Base-by-base conservation (phyloP, 2,797 vertebrate genomes). In the Anguilla marmorata region DNA sequence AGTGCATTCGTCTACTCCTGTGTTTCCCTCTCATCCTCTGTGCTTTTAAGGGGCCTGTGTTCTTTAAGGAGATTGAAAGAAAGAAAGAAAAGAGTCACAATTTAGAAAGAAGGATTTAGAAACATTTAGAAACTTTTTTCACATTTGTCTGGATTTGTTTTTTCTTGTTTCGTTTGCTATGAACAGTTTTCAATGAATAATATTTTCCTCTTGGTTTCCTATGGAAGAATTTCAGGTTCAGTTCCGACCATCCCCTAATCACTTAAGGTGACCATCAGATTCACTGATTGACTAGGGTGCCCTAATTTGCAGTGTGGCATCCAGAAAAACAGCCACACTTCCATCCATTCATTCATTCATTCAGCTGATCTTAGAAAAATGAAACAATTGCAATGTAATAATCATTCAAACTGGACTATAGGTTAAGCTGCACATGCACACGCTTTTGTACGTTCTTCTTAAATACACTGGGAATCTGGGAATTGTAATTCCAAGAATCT, bases 31-130 rank as follows among this genome's bases (percentile, higher is more conserved):
- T 90, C 89, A 89, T 90, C 90, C 86, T 88, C 88, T 86, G 87
- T 90, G 89, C 90, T 90, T 89, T 89, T 85, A 88, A 90, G 90
- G 90, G 90, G 92, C 90, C 90, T 92, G 92, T 87, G 88, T 90
- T 89, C 88, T 87, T 88, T 88, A 48, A n/a, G 45, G 21, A 24
- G 45, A 82, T 50, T 50, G 6, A 82, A 50, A 41, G 85, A 86
- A 72, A 90, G 88, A 91, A 90, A 90, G 89, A 91, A 91, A 91
- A 69, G 85, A 89, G 87, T 83, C 89, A 87, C 86, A 21, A 90
- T 88, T 89, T 91, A 91, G 88, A 85, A 91, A 88, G 79, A 85
- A 88, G 86, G 45, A n/a, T n/a, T n/a, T n/a, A n/a, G n/a, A n/a
- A n/a, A n/a, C n/a, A n/a, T n/a, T n/a, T n/a, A n/a, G n/a, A n/a